Percentiles rank a stretch among this genome's conserved stretches.
Conservation (phyloP, 2,113 vertebrate species). For the Dicerorhinus sumatrensis region DNA sequence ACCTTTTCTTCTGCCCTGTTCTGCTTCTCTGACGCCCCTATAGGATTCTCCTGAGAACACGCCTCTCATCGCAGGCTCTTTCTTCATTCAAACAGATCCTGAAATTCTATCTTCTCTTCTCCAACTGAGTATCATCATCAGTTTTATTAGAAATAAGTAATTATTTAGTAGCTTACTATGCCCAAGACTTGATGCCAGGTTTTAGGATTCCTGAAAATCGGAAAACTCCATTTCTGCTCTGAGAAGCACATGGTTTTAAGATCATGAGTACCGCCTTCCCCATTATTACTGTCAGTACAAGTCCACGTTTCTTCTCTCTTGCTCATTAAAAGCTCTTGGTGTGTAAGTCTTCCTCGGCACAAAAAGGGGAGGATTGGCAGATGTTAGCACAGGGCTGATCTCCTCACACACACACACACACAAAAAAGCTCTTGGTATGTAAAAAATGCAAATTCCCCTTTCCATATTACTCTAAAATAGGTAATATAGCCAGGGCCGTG, state of each 20-base stretch:
- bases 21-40: not conserved
- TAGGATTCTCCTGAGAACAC: not conserved
- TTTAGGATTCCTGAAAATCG: not conserved
- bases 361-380: no score
- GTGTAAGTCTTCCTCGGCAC: no score
- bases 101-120: not conserved
- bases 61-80: not conserved
- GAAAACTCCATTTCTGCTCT: not conserved
- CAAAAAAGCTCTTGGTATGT: not conserved
- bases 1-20: accelerated
- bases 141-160: not conserved
- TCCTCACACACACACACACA: no score
- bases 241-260: not conserved
- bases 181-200: not conserved
- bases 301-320: not conserved
- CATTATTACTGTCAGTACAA: not conserved
- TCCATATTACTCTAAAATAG: not conserved
- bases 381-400: no score
- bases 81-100: not conserved
- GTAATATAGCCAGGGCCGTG: not conserved
- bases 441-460: not conserved
- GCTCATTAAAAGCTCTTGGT: not conserved
- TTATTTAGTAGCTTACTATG: not conserved
- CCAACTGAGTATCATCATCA: not conserved
- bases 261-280: not conserved